Evolutionary conservation across 2,113 vertebrate species (phyloP).

Genomic region (Nanorana parkeri): DNA sequence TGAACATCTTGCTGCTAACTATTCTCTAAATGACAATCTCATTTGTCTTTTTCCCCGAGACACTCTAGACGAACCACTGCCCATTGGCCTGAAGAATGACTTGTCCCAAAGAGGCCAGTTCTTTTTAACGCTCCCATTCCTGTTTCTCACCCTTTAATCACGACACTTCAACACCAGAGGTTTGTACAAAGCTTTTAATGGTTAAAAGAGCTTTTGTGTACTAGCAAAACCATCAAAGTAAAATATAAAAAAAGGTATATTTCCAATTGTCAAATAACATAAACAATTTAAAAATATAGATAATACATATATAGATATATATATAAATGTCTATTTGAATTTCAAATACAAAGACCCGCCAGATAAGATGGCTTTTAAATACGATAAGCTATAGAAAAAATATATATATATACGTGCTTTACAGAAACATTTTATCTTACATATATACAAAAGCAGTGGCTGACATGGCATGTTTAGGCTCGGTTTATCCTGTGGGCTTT

Average conservation of each 20-base stretch:
- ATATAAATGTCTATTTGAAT: constrained; percentile 53
- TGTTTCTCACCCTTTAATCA: constrained; percentile 3
- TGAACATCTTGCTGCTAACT: constrained; percentile 3
- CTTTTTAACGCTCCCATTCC: not conserved
- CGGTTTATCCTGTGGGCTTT: constrained; percentile 17
- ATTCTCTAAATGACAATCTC: constrained; percentile 18
- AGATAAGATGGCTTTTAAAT: constrained; percentile 54
- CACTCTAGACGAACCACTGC: constrained; percentile 19
- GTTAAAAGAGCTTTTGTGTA: constrained; percentile 31
- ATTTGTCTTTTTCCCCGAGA: constrained; percentile 2
- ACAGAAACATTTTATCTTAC: constrained; percentile 54
- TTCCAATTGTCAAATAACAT: constrained; percentile 27
- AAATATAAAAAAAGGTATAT: constrained; percentile 31
- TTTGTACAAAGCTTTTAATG: constrained; percentile 55
- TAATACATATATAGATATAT: constrained; percentile 49
- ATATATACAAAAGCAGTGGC: constrained; percentile 52
- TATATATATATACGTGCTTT: constrained; percentile 53
- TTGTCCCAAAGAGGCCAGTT: constrained; percentile 2
- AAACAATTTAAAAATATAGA: constrained; percentile 54
- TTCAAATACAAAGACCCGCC: constrained; percentile 55
- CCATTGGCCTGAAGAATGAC: constrained; percentile 18
- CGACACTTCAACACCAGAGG: not conserved
- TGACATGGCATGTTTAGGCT: not conserved
- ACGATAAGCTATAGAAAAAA: constrained; percentile 58
- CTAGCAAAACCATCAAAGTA: constrained; percentile 44